A percentile compares a stretch with the other conserved stretches of the same genome.
These are phyloP conservation scores for Regulus satrapa DNA, from an alignment of 2,113 vertebrate species.

Conservation along the genomic window DNA sequence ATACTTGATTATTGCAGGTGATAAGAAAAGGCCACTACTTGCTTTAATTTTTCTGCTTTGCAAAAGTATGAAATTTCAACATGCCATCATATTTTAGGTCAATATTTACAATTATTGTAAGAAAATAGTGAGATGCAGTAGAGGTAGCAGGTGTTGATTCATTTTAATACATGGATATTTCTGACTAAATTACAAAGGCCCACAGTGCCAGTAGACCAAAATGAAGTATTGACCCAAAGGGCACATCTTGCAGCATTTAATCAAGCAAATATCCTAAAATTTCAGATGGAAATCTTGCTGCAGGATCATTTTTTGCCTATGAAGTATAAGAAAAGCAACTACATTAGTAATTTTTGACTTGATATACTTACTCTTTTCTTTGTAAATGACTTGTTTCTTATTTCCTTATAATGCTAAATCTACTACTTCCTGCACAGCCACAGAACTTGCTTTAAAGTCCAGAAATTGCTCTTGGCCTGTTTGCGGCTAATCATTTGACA, in stretches of 20 bases:
- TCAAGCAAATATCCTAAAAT: neutral
- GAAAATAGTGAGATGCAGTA: neutral
- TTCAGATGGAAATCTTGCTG: neutral
- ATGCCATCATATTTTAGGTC: neutral
- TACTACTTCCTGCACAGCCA: neutral
- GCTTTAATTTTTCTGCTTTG: neutral
- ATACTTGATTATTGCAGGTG: neutral
- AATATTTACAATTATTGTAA: neutral
- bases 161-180: neutral
- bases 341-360: neutral
- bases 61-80: neutral
- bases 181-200: neutral
- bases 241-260: neutral
- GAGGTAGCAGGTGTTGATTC: neutral
- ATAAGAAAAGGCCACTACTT: neutral
- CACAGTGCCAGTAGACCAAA: neutral
- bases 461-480: neutral
- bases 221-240: neutral
- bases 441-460: neutral
- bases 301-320: neutral
- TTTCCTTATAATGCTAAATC: neutral
- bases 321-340: neutral
- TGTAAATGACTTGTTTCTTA: neutral
- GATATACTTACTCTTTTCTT: neutral
- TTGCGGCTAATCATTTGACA: neutral